phyloP scores from a whole-genome alignment of 1,140 invertebrate species.

The Bombus superbus region DNA sequence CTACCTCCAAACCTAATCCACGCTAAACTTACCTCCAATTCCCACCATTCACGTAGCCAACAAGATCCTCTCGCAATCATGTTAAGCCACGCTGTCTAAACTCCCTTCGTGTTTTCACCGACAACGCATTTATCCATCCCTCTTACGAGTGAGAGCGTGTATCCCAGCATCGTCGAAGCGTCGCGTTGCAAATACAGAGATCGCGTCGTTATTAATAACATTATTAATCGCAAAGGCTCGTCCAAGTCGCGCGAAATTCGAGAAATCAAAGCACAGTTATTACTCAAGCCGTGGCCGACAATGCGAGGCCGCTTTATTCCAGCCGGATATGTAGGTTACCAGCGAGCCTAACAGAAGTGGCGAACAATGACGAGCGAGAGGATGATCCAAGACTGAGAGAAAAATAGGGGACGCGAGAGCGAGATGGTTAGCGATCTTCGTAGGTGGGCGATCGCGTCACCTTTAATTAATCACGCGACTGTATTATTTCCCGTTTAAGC shows the following conservation, averaged over 20 bases:
- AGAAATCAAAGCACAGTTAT: conserved; percentile 41
- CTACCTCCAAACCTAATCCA: neutral
- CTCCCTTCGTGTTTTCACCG: neutral
- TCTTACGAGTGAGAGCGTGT: neutral
- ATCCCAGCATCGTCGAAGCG: neutral
- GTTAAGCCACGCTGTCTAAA: neutral
- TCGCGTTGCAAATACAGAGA: neutral
- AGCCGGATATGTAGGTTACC: conserved; percentile 42
- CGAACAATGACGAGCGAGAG: conserved; percentile 49
- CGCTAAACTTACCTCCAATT: neutral
- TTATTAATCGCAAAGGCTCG: conserved; percentile 25
- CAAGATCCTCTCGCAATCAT: neutral
- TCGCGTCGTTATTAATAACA: neutral
- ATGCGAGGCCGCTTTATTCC: neutral
- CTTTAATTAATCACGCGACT: conserved; percentile 82
- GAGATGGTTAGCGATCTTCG: conserved; percentile 51
- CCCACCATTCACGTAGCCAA: no score
- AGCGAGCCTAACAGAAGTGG: neutral
- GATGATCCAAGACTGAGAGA: conserved; percentile 30
- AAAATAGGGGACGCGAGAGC: neutral
- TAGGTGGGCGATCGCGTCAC: conserved; percentile 76
- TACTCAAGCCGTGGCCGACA: conserved; percentile 9
- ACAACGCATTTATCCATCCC: neutral
- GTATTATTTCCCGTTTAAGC: conserved; percentile 81
- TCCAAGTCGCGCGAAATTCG: conserved; percentile 11